Conservation (phyloP, 2,113 vertebrate species). For the Erinaceus europaeus region DNA sequence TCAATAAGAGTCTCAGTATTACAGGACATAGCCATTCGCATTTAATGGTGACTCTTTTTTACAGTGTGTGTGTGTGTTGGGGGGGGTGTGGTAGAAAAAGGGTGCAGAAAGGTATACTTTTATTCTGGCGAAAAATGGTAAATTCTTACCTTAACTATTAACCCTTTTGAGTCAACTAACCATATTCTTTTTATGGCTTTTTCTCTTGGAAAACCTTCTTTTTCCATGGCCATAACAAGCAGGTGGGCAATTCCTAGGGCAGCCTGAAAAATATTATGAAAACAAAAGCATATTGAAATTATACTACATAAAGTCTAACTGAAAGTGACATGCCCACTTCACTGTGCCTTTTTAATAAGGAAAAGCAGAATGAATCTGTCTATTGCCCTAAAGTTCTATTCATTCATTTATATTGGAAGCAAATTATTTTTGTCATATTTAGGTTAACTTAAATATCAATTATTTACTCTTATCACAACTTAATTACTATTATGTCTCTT, state of each 20-base stretch:
- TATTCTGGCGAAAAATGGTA: constrained; percentile 9
- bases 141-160: constrained; percentile 93
- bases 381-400: background rate
- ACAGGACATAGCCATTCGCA: background rate
- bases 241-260: constrained; percentile 96
- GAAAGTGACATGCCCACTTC: background rate
- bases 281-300: background rate
- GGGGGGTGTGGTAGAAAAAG: background rate
- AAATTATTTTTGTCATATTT: constrained; percentile 33
- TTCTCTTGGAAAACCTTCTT: constrained; percentile 88
- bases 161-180: constrained; percentile 98
- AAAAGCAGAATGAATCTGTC: background rate
- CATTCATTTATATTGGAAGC: background rate
- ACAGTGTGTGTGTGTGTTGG: too few relatives aligned
- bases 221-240: constrained; percentile 95
- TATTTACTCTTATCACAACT: background rate
- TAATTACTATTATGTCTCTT: background rate
- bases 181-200: constrained; percentile 91
- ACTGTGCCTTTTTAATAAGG: background rate
- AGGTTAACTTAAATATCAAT: background rate
- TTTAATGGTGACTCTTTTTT: background rate
- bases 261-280: constrained; percentile 82
- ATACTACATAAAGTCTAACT: background rate
- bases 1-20: background rate
- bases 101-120: background rate